phyloP scores from a whole-genome alignment of 2,797 vertebrate species.

The Malacoctenus gilli region DNA sequence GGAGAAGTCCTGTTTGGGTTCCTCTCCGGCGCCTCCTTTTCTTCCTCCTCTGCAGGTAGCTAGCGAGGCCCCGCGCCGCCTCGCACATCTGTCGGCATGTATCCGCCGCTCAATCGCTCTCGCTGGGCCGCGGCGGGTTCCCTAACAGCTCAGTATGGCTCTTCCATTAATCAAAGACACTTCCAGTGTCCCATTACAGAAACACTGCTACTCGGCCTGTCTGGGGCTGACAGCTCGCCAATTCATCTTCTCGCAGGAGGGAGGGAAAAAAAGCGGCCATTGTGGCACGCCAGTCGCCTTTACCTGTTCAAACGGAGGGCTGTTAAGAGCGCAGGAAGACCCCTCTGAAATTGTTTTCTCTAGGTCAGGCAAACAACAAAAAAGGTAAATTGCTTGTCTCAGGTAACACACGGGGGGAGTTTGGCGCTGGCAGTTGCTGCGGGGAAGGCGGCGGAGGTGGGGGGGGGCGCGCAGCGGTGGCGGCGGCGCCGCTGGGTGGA shows the following conservation, averaged over 20 bases:
- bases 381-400: constrained; percentile 87
- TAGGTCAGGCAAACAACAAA: constrained; percentile 86
- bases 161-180: constrained; percentile 97
- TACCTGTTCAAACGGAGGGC: constrained; percentile 80
- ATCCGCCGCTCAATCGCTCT: constrained; percentile 85
- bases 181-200: constrained; percentile 97
- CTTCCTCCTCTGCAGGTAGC: constrained; percentile 52
- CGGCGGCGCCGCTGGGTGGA: constrained; percentile 3
- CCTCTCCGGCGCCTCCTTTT: constrained; percentile 24
- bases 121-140: constrained; percentile 79
- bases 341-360: constrained; percentile 88
- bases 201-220: constrained; percentile 90
- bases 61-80: constrained; percentile 54
- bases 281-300: constrained; percentile 73
- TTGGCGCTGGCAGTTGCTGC: constrained; percentile 41
- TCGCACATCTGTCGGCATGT: constrained; percentile 80
- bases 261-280: constrained; percentile 62
- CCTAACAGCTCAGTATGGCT: constrained; percentile 84
- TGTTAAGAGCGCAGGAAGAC: constrained; percentile 84
- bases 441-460: neutral
- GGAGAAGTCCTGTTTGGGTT: constrained; percentile 22
- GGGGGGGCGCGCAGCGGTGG: neutral
- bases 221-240: constrained; percentile 89
- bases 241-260: constrained; percentile 87
- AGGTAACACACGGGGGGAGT: constrained; percentile 72